phyloP scores from a whole-genome alignment of 2,797 vertebrate species.

The Loris lydekkerianus region DNA sequence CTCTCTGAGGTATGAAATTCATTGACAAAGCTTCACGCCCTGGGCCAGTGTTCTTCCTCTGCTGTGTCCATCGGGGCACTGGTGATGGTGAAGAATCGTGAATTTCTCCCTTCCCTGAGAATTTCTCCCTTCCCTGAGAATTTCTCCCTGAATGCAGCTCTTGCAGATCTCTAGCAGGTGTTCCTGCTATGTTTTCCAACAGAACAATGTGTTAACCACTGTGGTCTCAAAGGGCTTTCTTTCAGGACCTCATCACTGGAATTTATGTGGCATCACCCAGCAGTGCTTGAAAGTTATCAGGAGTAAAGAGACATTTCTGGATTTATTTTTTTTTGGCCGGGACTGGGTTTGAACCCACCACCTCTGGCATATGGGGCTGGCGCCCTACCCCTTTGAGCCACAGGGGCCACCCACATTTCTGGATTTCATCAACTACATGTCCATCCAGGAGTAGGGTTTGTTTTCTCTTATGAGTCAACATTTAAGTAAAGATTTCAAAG shows the following conservation, averaged over 20 bases:
- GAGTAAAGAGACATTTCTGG: constrained; percentile 84
- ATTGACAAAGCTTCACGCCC: constrained; percentile 92
- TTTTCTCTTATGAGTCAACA: constrained; percentile 92
- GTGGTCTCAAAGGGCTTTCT: constrained; percentile 86
- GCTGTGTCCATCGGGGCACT: constrained; percentile 90
- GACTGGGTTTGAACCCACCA: too few relatives aligned
- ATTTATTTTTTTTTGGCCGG: too few relatives aligned
- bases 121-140: constrained; percentile 90
- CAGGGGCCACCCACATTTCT: constrained; percentile 53
- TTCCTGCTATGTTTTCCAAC: constrained; percentile 88
- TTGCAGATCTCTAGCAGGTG: constrained; percentile 92
- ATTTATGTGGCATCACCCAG: constrained; percentile 91
- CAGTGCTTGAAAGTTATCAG: constrained; percentile 92
- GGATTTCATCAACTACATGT: constrained; percentile 86
- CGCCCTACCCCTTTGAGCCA: too few relatives aligned
- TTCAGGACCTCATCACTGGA: constrained; percentile 91
- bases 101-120: constrained; percentile 87
- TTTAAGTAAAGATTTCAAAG: constrained; percentile 93
- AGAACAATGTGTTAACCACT: constrained; percentile 90
- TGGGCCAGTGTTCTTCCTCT: constrained; percentile 90
- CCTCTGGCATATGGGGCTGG: too few relatives aligned
- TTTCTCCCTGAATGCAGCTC: constrained; percentile 89
- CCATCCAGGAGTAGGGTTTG: constrained; percentile 92
- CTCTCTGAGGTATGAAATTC: constrained; percentile 90
- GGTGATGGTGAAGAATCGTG: constrained; percentile 91